Conservation (phyloP, 2,113 vertebrate species). For the Sclerurus mexicanus region DNA sequence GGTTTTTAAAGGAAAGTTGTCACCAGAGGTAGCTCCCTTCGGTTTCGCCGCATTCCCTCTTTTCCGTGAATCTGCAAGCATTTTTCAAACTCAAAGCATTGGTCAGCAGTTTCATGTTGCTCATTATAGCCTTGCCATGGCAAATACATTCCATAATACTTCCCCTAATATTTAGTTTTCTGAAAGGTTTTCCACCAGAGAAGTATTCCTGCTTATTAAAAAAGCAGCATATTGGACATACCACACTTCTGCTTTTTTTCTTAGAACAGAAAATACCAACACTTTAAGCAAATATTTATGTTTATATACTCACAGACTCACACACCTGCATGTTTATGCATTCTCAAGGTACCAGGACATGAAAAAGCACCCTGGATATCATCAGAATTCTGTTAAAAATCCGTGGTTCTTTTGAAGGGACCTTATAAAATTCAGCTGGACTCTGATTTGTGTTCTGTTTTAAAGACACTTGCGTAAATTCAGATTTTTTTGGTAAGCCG, state of each 20-base stretch:
- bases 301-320: background rate
- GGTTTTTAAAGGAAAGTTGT: background rate
- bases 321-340: background rate
- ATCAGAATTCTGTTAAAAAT: background rate
- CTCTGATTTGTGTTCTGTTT: background rate
- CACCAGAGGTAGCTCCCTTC: background rate
- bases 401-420: background rate
- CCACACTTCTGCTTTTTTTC: background rate
- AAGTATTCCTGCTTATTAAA: background rate
- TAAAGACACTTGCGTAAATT: background rate
- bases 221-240: background rate
- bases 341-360: background rate
- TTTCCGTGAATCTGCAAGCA: background rate
- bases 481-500: background rate
- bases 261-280: background rate
- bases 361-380: background rate
- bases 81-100: background rate
- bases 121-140: background rate
- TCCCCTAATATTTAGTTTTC: conserved; percentile 44
- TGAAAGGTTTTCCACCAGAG: conserved; percentile 42
- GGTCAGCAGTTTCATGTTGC: background rate
- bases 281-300: background rate
- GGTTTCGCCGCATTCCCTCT: background rate
- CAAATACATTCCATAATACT: conserved; percentile 36
- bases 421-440: background rate